Conservation (phyloP, 2,888 invertebrate genomes). For the Myopa testacea region DNA sequence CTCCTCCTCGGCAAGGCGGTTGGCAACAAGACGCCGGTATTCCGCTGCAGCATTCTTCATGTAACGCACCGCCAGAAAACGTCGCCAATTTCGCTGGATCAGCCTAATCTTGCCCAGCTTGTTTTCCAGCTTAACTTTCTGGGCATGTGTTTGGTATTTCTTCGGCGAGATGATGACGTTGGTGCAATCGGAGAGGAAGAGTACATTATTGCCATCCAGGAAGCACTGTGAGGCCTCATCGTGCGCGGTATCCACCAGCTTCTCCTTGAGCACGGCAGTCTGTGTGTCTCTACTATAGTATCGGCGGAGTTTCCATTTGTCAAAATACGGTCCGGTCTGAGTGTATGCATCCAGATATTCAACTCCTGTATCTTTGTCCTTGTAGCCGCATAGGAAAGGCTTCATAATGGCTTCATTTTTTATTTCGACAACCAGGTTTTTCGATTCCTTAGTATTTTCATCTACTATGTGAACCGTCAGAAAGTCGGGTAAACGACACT, state of each 20-base stretch:
- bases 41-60: conserved; percentile 70
- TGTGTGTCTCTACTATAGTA: conserved; percentile 73
- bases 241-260: conserved; percentile 65
- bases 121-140: conserved; percentile 72
- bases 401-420: conserved; percentile 75
- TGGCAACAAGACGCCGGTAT: conserved; percentile 70
- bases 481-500: conserved; percentile 70
- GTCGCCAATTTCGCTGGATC: conserved; percentile 73
- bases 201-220: conserved; percentile 62
- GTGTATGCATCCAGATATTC: conserved; percentile 86
- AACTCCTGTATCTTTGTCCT: conserved; percentile 75
- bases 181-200: conserved; percentile 72
- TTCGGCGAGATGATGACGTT: conserved; percentile 74
- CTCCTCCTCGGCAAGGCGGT: conserved; percentile 59
- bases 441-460: conserved; percentile 66
- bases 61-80: conserved; percentile 67
- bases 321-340: conserved; percentile 74
- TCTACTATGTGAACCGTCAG: conserved; percentile 71
- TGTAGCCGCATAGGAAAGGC: conserved; percentile 84
- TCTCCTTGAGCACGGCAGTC: conserved; percentile 69
- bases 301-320: conserved; percentile 57
- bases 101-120: conserved; percentile 72
- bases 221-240: conserved; percentile 65
- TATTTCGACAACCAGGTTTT: conserved; percentile 72
- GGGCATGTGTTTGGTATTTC: conserved; percentile 76